Percentiles rank a stretch among this genome's conserved stretches.
These are phyloP conservation scores for Schizothorax lantsangensis DNA, from an alignment of 2,797 vertebrate species.

Conservation along the genomic window DNA sequence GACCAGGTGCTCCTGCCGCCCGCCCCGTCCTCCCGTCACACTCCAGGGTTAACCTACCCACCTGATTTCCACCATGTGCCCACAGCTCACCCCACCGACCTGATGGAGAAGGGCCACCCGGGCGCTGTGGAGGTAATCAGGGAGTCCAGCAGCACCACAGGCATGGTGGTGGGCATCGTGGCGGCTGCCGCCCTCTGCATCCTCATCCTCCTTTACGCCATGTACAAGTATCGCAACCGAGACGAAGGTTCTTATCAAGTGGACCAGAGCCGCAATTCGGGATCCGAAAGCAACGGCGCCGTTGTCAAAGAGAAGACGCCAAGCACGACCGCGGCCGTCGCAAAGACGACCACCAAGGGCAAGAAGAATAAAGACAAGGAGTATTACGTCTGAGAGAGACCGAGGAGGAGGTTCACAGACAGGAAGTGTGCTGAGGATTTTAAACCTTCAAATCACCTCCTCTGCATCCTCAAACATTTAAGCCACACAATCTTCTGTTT, in stretches of 20 bases:
- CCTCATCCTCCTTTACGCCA: conserved; percentile 89
- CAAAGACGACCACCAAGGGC: conserved; percentile 88
- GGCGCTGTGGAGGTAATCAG: conserved; percentile 86
- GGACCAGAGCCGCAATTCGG: conserved; percentile 85
- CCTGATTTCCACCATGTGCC: conserved; percentile 93
- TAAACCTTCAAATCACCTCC: conserved; percentile 53
- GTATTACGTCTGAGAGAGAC: conserved; percentile 89
- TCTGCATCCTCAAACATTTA: conserved; percentile 53
- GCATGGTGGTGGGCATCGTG: conserved; percentile 90
- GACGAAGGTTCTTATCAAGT: conserved; percentile 88
- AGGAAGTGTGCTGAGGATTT: conserved; percentile 55
- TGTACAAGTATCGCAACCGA: conserved; percentile 91
- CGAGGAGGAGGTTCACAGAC: conserved; percentile 42
- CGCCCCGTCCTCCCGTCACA: conserved; percentile 82
- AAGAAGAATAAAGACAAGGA: conserved; percentile 99
- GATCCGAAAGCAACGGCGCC: conserved; percentile 87
- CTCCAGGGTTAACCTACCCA: conserved; percentile 87
- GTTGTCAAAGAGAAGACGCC: conserved; percentile 90
- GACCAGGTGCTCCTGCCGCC: conserved; percentile 86
- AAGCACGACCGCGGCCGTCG: conserved; percentile 75
- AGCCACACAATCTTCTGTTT: conserved; percentile 55
- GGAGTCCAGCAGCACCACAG: conserved; percentile 88
- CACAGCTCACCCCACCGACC: conserved; percentile 91
- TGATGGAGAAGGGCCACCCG: conserved; percentile 86
- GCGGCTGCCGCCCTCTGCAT: conserved; percentile 89